Evolutionary conservation across 2,797 vertebrate genomes (phyloP).

Genomic region (Valencia hispanica): DNA sequence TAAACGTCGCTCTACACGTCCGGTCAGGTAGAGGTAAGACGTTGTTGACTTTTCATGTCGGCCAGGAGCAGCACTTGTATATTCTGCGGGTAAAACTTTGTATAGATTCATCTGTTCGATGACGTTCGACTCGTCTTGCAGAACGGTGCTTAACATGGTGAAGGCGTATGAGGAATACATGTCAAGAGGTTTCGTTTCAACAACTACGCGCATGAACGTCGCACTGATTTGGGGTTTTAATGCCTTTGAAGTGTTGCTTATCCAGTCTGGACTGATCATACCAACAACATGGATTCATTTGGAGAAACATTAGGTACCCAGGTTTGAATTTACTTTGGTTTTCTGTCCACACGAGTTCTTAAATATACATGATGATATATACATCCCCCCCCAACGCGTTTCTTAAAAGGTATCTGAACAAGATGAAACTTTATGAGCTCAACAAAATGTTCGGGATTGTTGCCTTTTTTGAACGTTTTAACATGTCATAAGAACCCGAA

Average conservation of each 20-base stretch:
- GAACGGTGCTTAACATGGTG: background rate
- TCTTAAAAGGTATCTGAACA: background rate
- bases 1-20: conserved; percentile 56
- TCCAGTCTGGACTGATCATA: background rate
- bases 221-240: background rate
- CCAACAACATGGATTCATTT: background rate
- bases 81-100: conserved; percentile 57
- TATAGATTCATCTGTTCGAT: background rate
- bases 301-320: background rate
- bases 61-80: conserved; percentile 53
- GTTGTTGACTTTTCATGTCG: conserved; percentile 54
- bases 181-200: background rate
- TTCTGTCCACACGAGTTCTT: background rate
- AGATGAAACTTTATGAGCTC: background rate
- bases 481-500: no score
- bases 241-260: background rate
- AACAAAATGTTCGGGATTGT: no score
- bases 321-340: background rate
- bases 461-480: no score
- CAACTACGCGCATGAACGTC: background rate
- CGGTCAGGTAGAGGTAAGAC: conserved; percentile 47
- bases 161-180: background rate
- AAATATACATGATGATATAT: no score
- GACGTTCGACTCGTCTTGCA: background rate
- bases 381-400: background rate